Evolutionary conservation across 2,113 vertebrate species (phyloP).

Genomic region (Brachypodius melanocephalos): DNA sequence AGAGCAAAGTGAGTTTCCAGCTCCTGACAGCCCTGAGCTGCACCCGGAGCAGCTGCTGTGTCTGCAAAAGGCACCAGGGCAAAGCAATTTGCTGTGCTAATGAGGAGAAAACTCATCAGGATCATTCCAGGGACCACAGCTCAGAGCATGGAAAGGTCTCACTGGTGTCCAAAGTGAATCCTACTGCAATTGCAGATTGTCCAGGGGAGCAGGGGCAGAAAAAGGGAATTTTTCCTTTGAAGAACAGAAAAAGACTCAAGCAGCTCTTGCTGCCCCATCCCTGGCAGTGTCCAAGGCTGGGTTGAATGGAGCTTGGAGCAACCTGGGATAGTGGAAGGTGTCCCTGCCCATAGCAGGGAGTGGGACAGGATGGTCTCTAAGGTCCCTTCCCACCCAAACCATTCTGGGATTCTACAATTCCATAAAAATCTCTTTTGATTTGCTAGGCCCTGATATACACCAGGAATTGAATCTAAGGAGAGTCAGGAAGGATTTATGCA

Average conservation of each 20-base stretch:
- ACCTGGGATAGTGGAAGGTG: fast-evolving
- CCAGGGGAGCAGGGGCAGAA: neutral
- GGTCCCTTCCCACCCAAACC: neutral
- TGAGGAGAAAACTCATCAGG: neutral
- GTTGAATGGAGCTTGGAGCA: neutral
- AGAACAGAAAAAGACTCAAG: neutral
- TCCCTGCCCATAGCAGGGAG: neutral
- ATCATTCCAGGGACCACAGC: neutral
- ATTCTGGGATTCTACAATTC: neutral
- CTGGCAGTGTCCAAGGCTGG: neutral
- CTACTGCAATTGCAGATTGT: neutral
- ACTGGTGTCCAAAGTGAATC: neutral
- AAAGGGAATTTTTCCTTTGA: neutral
- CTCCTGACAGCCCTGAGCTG: neutral
- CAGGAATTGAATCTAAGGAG: neutral
- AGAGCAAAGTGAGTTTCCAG: neutral
- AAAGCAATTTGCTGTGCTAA: neutral
- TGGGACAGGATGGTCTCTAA: neutral
- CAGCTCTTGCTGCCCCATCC: neutral
- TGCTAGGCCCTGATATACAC: fast-evolving
- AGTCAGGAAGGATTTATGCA: neutral
- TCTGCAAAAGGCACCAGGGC: neutral
- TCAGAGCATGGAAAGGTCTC: neutral
- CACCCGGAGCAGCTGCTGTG: neutral
- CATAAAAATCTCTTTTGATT: neutral